phyloP scores from a whole-genome alignment of 2,113 vertebrate species.

The Mirza zaza region DNA sequence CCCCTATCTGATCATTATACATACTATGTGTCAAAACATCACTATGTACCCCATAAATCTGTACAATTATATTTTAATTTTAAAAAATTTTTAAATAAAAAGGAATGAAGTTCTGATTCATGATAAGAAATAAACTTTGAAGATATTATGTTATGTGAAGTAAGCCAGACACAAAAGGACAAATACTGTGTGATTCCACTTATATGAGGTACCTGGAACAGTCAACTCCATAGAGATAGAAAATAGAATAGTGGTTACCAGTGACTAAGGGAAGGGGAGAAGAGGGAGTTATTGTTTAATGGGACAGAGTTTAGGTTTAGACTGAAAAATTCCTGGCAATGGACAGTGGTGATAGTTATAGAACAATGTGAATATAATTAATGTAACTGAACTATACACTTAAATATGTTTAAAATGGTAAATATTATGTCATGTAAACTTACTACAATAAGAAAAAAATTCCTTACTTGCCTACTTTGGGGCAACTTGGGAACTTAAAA shows the following conservation, averaged over 20 bases:
- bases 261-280: not conserved
- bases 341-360: fast-evolving
- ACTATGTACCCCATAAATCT: not conserved
- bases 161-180: not conserved
- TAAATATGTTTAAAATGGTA: not conserved
- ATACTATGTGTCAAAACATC: not conserved
- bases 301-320: not conserved
- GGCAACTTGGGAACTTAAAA: not conserved
- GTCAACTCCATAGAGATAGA: not conserved
- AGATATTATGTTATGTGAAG: not conserved
- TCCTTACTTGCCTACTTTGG: not conserved
- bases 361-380: not conserved
- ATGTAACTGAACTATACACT: not conserved
- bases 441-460: not conserved
- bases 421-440: not conserved
- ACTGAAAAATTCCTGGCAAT: not conserved
- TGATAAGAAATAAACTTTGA: not conserved
- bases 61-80: not conserved
- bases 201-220: not conserved
- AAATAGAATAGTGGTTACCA: not conserved
- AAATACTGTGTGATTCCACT: not conserved
- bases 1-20: not conserved
- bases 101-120: not conserved
- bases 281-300: fast-evolving
- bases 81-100: not conserved